phyloP scores from a whole-genome alignment of 1,140 invertebrate genomes.

The Calliopsis andreniformis region DNA sequence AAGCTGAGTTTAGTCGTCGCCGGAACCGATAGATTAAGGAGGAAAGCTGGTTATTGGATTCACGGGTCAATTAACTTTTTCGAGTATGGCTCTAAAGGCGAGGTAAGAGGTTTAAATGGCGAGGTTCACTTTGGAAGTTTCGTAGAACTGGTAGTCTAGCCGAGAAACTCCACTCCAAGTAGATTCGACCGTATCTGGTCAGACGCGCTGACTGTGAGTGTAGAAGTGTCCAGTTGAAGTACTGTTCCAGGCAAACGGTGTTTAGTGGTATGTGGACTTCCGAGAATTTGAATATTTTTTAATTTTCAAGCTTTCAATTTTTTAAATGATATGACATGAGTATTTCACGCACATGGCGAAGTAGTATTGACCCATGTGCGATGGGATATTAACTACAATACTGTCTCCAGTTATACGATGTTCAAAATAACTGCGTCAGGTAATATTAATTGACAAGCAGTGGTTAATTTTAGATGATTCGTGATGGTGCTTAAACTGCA shows the following conservation, averaged over 20 bases:
- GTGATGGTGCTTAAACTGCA: no score
- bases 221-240: no score
- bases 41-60: not conserved
- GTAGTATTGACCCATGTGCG: not conserved
- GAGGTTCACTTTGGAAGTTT: no score
- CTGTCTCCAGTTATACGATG: not conserved
- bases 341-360: not conserved
- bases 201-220: not conserved
- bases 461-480: no score
- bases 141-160: no score
- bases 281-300: no score
- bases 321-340: no score
- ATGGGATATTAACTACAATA: not conserved
- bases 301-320: no score
- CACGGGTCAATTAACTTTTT: conserved; percentile 3
- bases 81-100: no score
- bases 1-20: not conserved
- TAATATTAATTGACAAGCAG: not conserved
- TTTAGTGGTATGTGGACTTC: not conserved
- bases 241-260: no score
- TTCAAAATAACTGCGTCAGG: not conserved
- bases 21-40: not conserved
- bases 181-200: not conserved
- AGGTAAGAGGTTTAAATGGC: no score
- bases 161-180: not conserved